Evolutionary conservation across 2,113 vertebrate genomes (phyloP).

Genomic region (Lucifuga dentata): DNA sequence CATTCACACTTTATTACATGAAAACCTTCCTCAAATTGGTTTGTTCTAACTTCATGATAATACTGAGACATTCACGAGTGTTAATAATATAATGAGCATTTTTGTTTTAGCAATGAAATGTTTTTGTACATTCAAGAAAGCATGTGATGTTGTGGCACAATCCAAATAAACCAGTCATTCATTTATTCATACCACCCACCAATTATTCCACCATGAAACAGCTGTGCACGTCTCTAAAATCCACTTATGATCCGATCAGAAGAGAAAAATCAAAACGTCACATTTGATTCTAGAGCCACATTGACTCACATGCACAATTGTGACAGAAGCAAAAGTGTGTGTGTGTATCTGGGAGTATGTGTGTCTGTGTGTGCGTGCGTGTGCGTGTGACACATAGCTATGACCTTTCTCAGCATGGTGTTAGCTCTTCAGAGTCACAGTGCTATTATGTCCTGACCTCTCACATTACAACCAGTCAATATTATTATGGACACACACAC

Average conservation of each 20-base stretch:
- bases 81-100: neutral
- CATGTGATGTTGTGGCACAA: slow-evolving; percentile 8
- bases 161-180: neutral
- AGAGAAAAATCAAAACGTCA: too few species aligned
- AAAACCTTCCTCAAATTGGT: too few species aligned
- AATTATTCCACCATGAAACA: neutral
- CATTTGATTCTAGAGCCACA: too few species aligned
- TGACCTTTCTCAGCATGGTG: slow-evolving; percentile 71
- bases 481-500: slow-evolving; percentile 43
- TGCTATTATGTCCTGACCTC: slow-evolving; percentile 72
- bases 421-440: slow-evolving; percentile 70
- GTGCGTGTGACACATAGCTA: slow-evolving; percentile 60
- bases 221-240: neutral
- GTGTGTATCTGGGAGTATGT: slow-evolving; percentile 16
- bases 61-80: neutral
- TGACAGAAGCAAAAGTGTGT: slow-evolving; percentile 12
- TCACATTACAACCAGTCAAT: slow-evolving; percentile 75
- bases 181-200: neutral
- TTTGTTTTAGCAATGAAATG: neutral
- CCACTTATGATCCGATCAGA: too few species aligned
- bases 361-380: slow-evolving; percentile 8
- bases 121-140: neutral
- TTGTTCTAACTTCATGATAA: too few species aligned
- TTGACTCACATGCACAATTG: too few species aligned
- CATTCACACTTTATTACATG: too few species aligned